phyloP scores from a whole-genome alignment of 2,113 vertebrate species.

The Telmatochromis sp. region DNA sequence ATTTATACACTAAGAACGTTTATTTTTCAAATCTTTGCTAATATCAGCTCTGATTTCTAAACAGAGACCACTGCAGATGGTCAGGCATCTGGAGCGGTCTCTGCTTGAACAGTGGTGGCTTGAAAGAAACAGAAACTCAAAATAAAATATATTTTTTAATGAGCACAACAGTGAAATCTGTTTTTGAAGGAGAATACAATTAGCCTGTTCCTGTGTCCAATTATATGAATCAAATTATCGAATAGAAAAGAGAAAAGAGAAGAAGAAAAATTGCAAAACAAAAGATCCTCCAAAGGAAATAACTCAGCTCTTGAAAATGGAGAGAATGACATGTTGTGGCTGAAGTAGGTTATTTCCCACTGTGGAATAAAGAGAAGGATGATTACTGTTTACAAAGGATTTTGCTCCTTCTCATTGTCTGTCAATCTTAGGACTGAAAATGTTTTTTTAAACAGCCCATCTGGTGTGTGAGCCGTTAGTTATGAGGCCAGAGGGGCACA shows the following conservation, averaged over 20 bases:
- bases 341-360: neutral
- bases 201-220: neutral
- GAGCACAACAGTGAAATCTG: neutral
- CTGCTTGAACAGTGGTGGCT: neutral
- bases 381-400: constrained; percentile 11
- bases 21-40: neutral
- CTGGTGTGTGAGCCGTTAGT: neutral
- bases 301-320: neutral
- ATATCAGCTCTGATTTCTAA: neutral
- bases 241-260: neutral
- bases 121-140: neutral
- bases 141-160: neutral
- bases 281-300: neutral
- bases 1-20: neutral
- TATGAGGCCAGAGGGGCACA: neutral
- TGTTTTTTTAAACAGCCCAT: constrained; percentile 18
- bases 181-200: neutral
- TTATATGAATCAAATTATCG: neutral
- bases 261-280: neutral
- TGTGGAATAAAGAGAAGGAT: neutral
- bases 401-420: neutral
- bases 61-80: neutral
- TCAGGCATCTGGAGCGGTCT: neutral
- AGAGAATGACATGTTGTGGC: neutral
- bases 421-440: neutral